A percentile compares a stretch with the other conserved stretches of the same genome.
These are phyloP conservation scores for Notothenia rossii DNA, from an alignment of 2,113 vertebrate species.

Conservation along the genomic window DNA sequence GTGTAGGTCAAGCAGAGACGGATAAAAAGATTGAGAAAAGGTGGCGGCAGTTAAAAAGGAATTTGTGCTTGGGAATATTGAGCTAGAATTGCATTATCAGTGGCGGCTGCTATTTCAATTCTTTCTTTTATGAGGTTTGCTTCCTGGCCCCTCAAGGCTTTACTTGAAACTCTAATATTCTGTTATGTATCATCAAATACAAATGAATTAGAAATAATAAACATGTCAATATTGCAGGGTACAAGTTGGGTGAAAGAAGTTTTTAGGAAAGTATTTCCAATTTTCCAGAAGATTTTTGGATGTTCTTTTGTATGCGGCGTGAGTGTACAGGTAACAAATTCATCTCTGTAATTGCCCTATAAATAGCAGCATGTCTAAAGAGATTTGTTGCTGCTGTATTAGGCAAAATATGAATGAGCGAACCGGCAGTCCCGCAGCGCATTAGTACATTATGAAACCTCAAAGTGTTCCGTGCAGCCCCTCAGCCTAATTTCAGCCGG, in stretches of 20 bases:
- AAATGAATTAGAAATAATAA: neutral
- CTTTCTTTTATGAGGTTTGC: neutral
- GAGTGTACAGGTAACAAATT: neutral
- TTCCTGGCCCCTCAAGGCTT: neutral
- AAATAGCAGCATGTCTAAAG: constrained; percentile 13
- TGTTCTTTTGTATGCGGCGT: neutral
- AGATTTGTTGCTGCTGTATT: constrained; percentile 38
- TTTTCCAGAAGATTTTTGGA: neutral
- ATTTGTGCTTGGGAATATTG: constrained; percentile 32
- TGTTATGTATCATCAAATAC: neutral
- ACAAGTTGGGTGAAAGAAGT: neutral
- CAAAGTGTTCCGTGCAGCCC: constrained; percentile 28
- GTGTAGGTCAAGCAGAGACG: constrained; percentile 10
- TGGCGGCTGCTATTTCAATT: neutral
- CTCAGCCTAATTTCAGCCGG: constrained; percentile 21
- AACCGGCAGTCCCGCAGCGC: constrained; percentile 8
- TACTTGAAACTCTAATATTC: neutral
- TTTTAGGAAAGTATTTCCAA: neutral
- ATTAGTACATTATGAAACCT: constrained; percentile 23
- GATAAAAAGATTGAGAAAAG: constrained; percentile 34
- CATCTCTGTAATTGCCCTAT: neutral
- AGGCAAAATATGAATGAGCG: constrained; percentile 40
- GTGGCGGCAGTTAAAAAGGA: constrained; percentile 6
- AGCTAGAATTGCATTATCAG: constrained; percentile 17
- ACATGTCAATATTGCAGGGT: neutral